These are phyloP conservation scores for Epirrhoe tristata DNA, from an alignment of 2,888 invertebrate species.

Conservation along the genomic window DNA sequence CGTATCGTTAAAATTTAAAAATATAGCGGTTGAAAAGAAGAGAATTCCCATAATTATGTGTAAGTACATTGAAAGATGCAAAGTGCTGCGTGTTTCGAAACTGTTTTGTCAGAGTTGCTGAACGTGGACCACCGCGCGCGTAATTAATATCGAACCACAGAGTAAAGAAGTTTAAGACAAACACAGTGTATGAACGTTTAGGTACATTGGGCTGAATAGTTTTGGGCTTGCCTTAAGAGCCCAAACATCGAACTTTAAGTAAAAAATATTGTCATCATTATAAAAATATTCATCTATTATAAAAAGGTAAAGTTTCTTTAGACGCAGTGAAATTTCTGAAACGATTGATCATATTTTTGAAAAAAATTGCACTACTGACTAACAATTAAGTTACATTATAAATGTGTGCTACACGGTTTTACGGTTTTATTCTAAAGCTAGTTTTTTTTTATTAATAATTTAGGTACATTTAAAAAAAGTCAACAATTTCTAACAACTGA, in stretches of 20 bases:
- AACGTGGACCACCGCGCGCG: conserved; percentile 58
- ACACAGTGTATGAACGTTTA: neutral
- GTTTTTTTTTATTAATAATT: neutral
- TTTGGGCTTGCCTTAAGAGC: neutral
- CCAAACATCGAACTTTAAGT: neutral
- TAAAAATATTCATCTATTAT: too few relatives aligned
- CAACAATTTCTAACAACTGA: too few relatives aligned
- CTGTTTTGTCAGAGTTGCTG: conserved; percentile 56
- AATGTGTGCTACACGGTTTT: neutral
- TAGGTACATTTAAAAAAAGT: too few relatives aligned
- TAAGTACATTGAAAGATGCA: conserved; percentile 29
- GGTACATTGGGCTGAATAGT: neutral
- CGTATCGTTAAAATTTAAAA: neutral
- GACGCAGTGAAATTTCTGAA: too few relatives aligned
- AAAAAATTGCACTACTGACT: too few relatives aligned
- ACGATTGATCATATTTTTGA: neutral
- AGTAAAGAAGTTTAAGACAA: conserved; percentile 3
- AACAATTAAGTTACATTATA: neutral
- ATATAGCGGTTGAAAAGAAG: conserved; percentile 4
- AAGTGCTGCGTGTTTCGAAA: conserved; percentile 51
- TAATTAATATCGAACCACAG: conserved; percentile 42
- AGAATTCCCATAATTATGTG: conserved; percentile 26
- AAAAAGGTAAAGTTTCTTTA: too few relatives aligned
- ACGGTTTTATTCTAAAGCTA: neutral
- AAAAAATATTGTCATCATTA: neutral